Conservation (phyloP, 2,888 invertebrate genomes). For the Chloromyia formosa region DNA sequence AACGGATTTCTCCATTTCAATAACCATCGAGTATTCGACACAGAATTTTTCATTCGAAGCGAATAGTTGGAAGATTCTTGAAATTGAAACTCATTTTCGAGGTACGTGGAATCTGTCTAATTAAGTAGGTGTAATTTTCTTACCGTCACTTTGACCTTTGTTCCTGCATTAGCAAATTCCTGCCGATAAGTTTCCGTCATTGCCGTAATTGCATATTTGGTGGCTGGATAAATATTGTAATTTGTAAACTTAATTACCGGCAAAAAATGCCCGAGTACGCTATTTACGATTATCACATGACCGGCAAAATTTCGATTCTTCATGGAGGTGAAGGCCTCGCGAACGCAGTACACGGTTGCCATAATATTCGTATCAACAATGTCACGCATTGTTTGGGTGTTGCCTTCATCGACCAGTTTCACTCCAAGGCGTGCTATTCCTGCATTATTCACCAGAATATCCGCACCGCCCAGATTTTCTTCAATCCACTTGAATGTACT, state of each 20-base stretch:
- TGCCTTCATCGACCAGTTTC: no score
- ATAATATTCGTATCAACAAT: no score
- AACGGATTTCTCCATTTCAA: no score
- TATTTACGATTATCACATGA: slow-evolving; percentile 6
- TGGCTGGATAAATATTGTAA: slow-evolving; percentile 55
- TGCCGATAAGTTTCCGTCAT: slow-evolving; percentile 56
- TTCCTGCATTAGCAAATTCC: slow-evolving; percentile 54
- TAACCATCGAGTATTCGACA: no score
- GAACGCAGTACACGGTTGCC: slow-evolving; percentile 64
- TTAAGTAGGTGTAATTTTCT: no score
- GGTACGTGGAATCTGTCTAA: no score
- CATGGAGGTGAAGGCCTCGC: slow-evolving; percentile 60
- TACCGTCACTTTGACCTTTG: slow-evolving; percentile 54
- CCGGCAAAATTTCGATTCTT: not conserved
- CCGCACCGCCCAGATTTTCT: slow-evolving; percentile 43
- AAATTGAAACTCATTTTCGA: no score
- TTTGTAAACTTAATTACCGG: no score
- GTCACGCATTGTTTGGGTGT: no score
- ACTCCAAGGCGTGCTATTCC: slow-evolving; percentile 63
- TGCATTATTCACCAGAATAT: slow-evolving; percentile 66
- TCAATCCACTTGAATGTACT: slow-evolving; percentile 66
- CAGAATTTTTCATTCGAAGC: no score
- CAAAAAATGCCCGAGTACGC: not conserved
- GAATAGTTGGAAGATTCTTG: no score
- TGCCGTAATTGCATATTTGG: slow-evolving; percentile 56